A percentile compares a stretch with the other conserved stretches of the same genome.
phyloP scores from a whole-genome alignment of 2,113 vertebrate species.

The Urocitellus parryii region DNA sequence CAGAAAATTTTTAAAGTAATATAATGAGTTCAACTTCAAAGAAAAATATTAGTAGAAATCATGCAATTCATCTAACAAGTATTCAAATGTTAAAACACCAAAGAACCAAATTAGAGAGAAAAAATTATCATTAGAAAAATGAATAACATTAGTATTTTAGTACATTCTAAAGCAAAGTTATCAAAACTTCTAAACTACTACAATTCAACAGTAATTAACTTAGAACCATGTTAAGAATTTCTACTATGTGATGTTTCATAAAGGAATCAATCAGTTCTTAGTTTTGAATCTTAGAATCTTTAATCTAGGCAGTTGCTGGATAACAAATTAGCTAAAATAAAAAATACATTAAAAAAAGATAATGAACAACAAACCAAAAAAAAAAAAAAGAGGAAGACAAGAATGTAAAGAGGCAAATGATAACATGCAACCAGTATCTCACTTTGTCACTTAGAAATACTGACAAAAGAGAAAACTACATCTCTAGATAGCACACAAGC shows the following conservation, averaged over 20 bases:
- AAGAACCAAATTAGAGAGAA: conserved; percentile 36
- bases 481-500: background rate
- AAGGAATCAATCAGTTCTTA: conserved; percentile 9
- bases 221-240: background rate
- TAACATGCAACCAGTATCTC: background rate
- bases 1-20: conserved; percentile 64
- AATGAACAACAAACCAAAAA: conserved; percentile 16
- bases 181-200: background rate
- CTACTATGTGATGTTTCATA: background rate
- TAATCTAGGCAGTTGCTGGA: background rate
- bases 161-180: conserved; percentile 19
- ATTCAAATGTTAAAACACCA: conserved; percentile 27
- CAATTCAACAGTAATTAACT: conserved; percentile 18
- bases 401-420: background rate
- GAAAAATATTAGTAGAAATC: background rate
- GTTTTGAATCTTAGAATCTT: conserved; percentile 17
- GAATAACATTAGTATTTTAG: conserved; percentile 36
- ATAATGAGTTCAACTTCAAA: conserved; percentile 60
- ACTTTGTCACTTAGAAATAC: background rate
- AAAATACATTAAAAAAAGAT: conserved; percentile 12
- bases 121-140: background rate
- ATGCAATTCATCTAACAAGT: conserved; percentile 2
- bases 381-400: background rate
- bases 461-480: background rate
- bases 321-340: conserved; percentile 27